These are phyloP conservation scores for Actinernus sp. DNA, from an alignment of 92 coral and sea anemone genomes.

Conservation along the genomic window DNA sequence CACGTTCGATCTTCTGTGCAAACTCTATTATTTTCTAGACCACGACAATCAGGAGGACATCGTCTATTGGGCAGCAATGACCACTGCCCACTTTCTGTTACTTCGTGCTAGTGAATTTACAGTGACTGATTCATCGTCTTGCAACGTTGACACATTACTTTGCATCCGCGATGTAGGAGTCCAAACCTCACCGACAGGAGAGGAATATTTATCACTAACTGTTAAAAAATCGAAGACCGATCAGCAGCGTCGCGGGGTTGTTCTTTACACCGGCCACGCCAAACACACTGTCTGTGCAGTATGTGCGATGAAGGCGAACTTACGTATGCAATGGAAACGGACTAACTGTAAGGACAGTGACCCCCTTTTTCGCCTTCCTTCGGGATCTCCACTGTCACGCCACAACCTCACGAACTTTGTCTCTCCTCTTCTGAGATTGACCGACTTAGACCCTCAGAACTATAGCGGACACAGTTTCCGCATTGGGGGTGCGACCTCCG, in stretches of 20 bases:
- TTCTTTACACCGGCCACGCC: conserved; percentile 35
- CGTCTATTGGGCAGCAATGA: conserved; percentile 53
- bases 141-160: background rate
- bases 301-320: conserved; percentile 36
- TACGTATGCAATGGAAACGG: background rate
- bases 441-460: background rate
- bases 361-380: conserved; percentile 22
- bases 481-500: conserved; percentile 40
- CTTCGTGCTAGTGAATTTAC: conserved; percentile 31
- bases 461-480: conserved; percentile 29
- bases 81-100: conserved; percentile 33
- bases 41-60: background rate
- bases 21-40: conserved; percentile 14
- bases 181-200: background rate
- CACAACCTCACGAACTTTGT: conserved; percentile 5
- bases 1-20: conserved; percentile 47
- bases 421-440: conserved; percentile 6
- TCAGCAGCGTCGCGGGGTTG: conserved; percentile 7
- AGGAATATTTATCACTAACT: conserved; percentile 5
- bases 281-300: conserved; percentile 39
- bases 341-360: conserved; percentile 2
- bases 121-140: background rate
- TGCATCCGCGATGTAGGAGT: background rate
- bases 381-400: conserved; percentile 3
- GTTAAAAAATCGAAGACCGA: conserved; percentile 33